These are phyloP conservation scores for Saguinus midas DNA, from an alignment of 2,113 vertebrate species.

Conservation along the genomic window DNA sequence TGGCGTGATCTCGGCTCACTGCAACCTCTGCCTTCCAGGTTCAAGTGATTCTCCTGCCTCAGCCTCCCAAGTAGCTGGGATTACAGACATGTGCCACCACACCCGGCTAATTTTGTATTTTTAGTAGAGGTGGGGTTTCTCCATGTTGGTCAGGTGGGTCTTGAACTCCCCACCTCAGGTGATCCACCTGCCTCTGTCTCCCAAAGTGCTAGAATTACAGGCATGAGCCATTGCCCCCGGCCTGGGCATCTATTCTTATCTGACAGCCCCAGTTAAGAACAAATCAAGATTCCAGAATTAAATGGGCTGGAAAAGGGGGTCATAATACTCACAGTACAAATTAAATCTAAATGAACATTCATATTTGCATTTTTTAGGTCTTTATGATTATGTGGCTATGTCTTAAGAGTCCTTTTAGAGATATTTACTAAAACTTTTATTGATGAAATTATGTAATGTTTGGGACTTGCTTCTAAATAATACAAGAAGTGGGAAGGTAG, in stretches of 20 bases:
- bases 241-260: not conserved
- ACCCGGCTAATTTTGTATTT: no score
- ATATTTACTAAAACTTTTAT: slow-evolving; percentile 39
- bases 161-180: no score
- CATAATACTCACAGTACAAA: not conserved
- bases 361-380: not conserved
- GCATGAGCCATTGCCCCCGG: no score
- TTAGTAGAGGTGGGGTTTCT: no score
- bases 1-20: no score
- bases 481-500: not conserved
- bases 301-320: not conserved
- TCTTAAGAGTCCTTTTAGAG: slow-evolving; percentile 23
- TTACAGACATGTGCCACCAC: no score
- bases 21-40: no score
- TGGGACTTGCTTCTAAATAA: slow-evolving; percentile 25
- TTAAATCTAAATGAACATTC: not conserved
- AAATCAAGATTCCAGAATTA: slow-evolving; percentile 50
- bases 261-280: not conserved
- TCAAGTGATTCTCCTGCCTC: no score
- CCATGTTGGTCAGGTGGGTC: no score
- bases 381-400: not conserved
- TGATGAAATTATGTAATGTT: not conserved
- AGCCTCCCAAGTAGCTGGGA: no score
- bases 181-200: no score
- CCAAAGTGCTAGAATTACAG: no score